Base-by-base conservation (phyloP, 2,888 invertebrate genomes). In the Rhimphoctona megacephalus region DNA sequence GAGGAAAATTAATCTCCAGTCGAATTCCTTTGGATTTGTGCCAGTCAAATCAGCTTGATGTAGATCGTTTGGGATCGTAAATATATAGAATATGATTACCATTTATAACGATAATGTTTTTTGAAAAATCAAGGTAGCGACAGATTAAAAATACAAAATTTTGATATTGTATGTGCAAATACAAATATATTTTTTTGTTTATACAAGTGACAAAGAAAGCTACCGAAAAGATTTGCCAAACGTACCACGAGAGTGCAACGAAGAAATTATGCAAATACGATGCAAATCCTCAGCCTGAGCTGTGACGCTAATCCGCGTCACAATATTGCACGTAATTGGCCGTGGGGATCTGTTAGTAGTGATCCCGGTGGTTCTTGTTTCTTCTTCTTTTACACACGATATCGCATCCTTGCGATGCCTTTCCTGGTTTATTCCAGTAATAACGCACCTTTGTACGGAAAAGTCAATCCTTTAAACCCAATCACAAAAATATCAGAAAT, bases 291-390 rank as follows among this genome's bases (percentile, higher is more conserved):
- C 46, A 88, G 88, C 90, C 89, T 89, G 89, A 89, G 92, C 88
- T 89, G 90, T 92, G 93, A 93, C 93, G 93, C 90, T 93, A 93
- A 94, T 93, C 93, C 93, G 89, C 92, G 92, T 94, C 94, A 93
- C 92, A 93, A 93, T 93, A 94, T 94, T 92, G 93, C 91, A 93
- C 92, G 93, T 93, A 94, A 94, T 94, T 94, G 93, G 91, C 93
- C 93, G 90, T 88, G 89, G 90, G 90, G 83, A 88, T 88, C 87
- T 79, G 83, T 61, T 76, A 80, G 80, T 43, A 57, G 30, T 78
- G 78, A 77, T 57, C 76, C 61, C 19, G 66, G 69, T n/a, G 39
- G 67, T 33, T 69, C 39, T 82, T 83, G 83, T 91, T 87, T 87
- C 88, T 89, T 90, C 89, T 89, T 89, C 88, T 83, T 72, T 30